Evolutionary conservation across 2,113 vertebrate species (phyloP), one percentile per base, ranked within the genome.

Genomic region (Sceloporus undulatus): DNA sequence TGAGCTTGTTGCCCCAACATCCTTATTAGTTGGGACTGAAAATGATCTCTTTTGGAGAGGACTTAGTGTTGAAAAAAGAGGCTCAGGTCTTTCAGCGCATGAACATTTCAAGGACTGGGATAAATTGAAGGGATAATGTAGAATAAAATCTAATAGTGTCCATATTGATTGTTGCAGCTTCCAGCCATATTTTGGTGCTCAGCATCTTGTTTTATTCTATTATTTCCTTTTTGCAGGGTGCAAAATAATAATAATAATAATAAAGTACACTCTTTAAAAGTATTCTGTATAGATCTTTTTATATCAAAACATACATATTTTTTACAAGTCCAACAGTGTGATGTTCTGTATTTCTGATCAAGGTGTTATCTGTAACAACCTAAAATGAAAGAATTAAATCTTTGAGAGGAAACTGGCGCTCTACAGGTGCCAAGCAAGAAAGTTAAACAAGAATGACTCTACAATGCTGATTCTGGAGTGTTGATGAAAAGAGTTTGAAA

Each of bases 401-500:
- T 16, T 34, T 59, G 48, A 59, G 19, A 59, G 71, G 34, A 38
- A 74, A 38, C 21, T 75, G 18, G 27, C 40, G 18, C 54, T 59
- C n/a, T 75, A 10, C 52, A 38, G 48, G 71, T 34, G 19, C 29
- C 59, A 75, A 75, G 82, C 34, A n/a, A 54, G 29, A 52, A 59
- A 59, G 62, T 59, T 34, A 59, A 85, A 75, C 54, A 29, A 59
- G n/a, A 74, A 25, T 75, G 40, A 27, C 9, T 74, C 29, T 34
- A 2, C 66, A 10, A 14, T 62, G 59, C 16, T 14, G 59, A 18
- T 62, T 62, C 59, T 14, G 16, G 59, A 62, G 68, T 54, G 29
- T 84, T 73, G 70, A 84, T 73, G 71, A 73, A 73, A 84, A 84
- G 68, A 34, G 48, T 73, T 54, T 18, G 48, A 48, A 82, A 40